phyloP scores from a whole-genome alignment of 1,140 invertebrate species.

The Galleria mellonella region DNA sequence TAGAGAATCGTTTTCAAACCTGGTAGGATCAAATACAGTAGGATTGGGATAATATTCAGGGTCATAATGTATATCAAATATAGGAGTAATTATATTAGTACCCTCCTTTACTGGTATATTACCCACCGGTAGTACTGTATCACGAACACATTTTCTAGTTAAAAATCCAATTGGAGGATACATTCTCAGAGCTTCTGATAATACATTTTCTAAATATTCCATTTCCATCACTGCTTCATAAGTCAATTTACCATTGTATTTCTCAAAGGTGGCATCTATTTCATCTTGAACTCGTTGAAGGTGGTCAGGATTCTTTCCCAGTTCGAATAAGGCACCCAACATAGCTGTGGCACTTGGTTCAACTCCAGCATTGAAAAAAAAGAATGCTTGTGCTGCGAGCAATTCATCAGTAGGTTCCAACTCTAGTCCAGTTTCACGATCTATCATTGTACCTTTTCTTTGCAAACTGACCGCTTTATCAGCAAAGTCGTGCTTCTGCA shows the following conservation, averaged over 20 bases:
- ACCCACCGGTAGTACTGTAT: slow-evolving; percentile 60
- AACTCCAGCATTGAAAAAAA: slow-evolving; percentile 75
- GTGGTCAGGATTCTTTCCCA: slow-evolving; percentile 53
- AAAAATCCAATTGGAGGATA: slow-evolving; percentile 66
- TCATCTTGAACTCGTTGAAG: slow-evolving; percentile 57
- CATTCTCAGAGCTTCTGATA: slow-evolving; percentile 57
- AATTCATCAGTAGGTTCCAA: slow-evolving; percentile 48
- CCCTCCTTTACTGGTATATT: slow-evolving; percentile 63
- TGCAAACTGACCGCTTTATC: slow-evolving; percentile 32
- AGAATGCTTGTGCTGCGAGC: slow-evolving; percentile 68
- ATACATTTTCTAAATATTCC: slow-evolving; percentile 70
- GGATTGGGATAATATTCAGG: slow-evolving; percentile 74
- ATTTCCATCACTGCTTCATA: slow-evolving; percentile 58
- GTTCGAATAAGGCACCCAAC: slow-evolving; percentile 48
- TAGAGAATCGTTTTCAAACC: slow-evolving; percentile 71
- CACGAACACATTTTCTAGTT: slow-evolving; percentile 50
- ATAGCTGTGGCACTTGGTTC: slow-evolving; percentile 64
- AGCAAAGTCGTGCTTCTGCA: slow-evolving; percentile 34
- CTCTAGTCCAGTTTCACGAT: slow-evolving; percentile 24
- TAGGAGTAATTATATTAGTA: slow-evolving; percentile 70
- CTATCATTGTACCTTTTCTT: slow-evolving; percentile 21
- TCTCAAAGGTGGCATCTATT: slow-evolving; percentile 43
- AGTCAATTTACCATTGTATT: slow-evolving; percentile 34
- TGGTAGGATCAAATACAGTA: slow-evolving; percentile 76
- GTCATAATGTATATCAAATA: slow-evolving; percentile 77